phyloP scores from a whole-genome alignment of 1,140 invertebrate species.

The Plodia interpunctella region DNA sequence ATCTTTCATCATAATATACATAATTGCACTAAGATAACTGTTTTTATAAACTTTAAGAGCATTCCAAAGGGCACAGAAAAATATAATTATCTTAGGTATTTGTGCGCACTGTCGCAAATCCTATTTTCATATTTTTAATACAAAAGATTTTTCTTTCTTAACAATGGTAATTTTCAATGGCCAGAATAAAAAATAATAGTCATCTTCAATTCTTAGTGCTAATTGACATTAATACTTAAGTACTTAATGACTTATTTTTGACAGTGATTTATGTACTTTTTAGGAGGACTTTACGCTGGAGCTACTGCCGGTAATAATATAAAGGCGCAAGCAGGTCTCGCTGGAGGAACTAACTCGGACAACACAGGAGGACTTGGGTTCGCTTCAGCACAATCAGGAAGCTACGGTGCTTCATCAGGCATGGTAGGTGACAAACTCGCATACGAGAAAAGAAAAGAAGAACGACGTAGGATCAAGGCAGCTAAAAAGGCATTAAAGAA shows the following conservation, averaged over 20 bases:
- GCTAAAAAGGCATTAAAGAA: conserved; percentile 31
- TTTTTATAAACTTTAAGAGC: neutral
- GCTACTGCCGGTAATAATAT: conserved; percentile 69
- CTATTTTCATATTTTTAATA: no score
- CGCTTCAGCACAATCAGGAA: conserved; percentile 52
- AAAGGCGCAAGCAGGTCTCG: conserved; percentile 61
- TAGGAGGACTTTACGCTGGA: conserved; percentile 68
- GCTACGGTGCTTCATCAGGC: conserved; percentile 40
- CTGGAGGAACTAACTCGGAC: conserved; percentile 43
- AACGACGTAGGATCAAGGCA: conserved; percentile 41
- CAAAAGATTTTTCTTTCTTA: no score
- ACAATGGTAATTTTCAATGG: no score
- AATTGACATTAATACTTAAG: no score
- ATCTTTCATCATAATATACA: neutral
- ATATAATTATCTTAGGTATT: no score
- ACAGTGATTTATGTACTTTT: neutral
- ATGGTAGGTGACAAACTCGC: conserved; percentile 57
- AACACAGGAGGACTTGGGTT: conserved; percentile 45
- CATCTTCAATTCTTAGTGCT: no score
- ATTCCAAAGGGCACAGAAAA: neutral
- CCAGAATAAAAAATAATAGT: no score
- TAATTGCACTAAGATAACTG: neutral
- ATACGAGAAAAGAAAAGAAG: conserved; percentile 42
- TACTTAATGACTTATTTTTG: neutral
- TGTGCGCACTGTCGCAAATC: no score